phyloP scores from a whole-genome alignment of 1,140 invertebrate genomes.

The Aphelenchoides besseyi region DNA sequence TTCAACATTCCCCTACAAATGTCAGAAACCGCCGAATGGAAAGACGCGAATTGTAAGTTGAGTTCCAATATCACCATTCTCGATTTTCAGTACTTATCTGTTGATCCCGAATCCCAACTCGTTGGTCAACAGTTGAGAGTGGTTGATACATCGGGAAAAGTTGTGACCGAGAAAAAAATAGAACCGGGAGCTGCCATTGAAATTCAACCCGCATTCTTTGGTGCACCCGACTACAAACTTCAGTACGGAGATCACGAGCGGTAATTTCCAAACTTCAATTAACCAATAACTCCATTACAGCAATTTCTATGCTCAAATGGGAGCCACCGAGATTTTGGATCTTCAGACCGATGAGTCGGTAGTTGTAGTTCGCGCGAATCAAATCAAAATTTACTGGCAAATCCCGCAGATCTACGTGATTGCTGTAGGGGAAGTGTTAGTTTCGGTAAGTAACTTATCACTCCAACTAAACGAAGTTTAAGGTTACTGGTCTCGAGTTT shows the following conservation, averaged over 20 bases:
- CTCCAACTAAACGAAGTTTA: too few relatives aligned
- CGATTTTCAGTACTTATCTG: conserved; percentile 9
- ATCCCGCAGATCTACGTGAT: conserved; percentile 69
- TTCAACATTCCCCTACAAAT: conserved; percentile 51
- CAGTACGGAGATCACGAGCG: conserved; percentile 40
- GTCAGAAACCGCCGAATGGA: conserved; percentile 57
- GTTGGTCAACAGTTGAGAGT: background rate
- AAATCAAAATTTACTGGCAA: conserved; percentile 58
- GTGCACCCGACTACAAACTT: conserved; percentile 51
- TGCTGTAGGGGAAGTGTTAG: conserved; percentile 68
- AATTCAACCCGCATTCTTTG: conserved; percentile 51
- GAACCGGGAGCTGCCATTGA: conserved; percentile 45
- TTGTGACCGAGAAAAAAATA: conserved; percentile 13
- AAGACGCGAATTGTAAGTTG: conserved; percentile 37
- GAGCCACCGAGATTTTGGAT: conserved; percentile 33
- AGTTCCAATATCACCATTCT: background rate
- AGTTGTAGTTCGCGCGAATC: conserved; percentile 45
- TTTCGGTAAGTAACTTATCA: conserved; percentile 58
- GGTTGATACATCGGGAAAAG: background rate
- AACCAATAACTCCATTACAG: conserved; percentile 55
- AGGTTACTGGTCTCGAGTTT: conserved; percentile 24
- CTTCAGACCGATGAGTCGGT: background rate
- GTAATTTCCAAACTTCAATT: background rate
- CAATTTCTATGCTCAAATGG: conserved; percentile 32
- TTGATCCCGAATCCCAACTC: background rate